Percentiles rank a stretch among this genome's conserved stretches.
Conservation (phyloP, 2,888 invertebrate species). For the Thera britannica region DNA sequence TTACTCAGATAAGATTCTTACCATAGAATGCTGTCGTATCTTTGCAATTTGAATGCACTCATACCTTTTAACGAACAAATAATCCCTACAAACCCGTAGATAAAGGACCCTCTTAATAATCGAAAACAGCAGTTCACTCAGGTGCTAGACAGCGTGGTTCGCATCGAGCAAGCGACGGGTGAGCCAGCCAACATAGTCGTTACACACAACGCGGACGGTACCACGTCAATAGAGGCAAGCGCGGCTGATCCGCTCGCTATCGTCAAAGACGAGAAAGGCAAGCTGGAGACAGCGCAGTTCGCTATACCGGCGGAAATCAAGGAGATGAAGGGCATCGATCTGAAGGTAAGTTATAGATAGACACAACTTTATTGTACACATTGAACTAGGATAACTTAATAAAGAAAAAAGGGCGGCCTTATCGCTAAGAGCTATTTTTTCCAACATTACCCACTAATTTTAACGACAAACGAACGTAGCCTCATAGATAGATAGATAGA, state of each 20-base stretch:
- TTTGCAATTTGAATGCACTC: no score
- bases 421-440: no score
- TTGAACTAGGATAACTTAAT: no score
- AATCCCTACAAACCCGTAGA: slow-evolving; percentile 2
- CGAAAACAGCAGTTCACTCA: slow-evolving; percentile 43
- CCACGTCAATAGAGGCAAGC: slow-evolving; percentile 79
- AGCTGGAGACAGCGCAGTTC: slow-evolving; percentile 77
- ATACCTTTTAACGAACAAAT: no score
- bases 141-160: slow-evolving; percentile 82
- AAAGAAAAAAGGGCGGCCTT: no score
- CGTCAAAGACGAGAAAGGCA: slow-evolving; percentile 85
- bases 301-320: slow-evolving; percentile 79
- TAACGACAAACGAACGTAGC: no score
- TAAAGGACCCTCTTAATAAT: slow-evolving; percentile 31
- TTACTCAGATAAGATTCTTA: no score
- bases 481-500: no score
- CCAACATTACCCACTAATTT: no score
- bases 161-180: slow-evolving; percentile 80
- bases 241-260: slow-evolving; percentile 69
- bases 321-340: slow-evolving; percentile 78
- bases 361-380: no score
- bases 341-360: slow-evolving; percentile 63
- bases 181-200: slow-evolving; percentile 81
- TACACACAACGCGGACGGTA: slow-evolving; percentile 81
- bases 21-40: no score